Evolutionary conservation across 2,797 vertebrate species (phyloP), one percentile per base, ranked within the genome.

Genomic region (Caiman crocodilus): DNA sequence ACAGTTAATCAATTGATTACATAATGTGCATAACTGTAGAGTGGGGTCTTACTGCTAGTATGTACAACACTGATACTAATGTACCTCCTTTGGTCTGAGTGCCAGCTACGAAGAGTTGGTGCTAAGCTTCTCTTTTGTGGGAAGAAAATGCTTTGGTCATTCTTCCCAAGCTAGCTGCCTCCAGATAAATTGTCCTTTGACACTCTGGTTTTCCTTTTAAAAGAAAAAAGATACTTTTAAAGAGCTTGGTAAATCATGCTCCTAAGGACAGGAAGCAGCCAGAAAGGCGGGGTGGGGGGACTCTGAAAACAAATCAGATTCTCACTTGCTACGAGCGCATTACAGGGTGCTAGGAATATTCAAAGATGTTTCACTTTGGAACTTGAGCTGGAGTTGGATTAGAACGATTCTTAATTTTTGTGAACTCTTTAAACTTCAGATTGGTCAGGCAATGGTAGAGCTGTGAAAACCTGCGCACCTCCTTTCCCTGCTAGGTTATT

Each of bases 101-200:
- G 30, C n/a, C 94, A 91, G 85, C 67, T 85, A 94, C 58, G 86
- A 90, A 88, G 76, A 73, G 81, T 79, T 94, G 94, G 79, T 91
- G 90, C 87, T 69, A 77, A 28, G 87, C 12, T 71, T 92, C 64
- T 84, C 91, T 81, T 93, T 94, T 92, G 61, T 91, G 89, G 92
- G 78, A 96, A 96, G 76, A 71, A 90, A 71, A 7, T 75, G 35
- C 85, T 96, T 84, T 91, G 85, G 61, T 92, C 82, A 93, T 42
- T 94, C 96, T 96, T 98, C 95, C 95, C 88, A 95, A 80, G 74
- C 89, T 75, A 91, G 61, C 18, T 26, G 87, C 12, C 79, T 88
- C 56, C 60, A 50, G 42, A 73, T 76, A 95, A 90, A 85, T 9
- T 35, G 4, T 57, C 42, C 4, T 16, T 25, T 42, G 9, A 14